Evolutionary conservation across 2,113 vertebrate species (phyloP), one percentile per base, ranked within the genome.

Genomic region (Rhea americana): DNA sequence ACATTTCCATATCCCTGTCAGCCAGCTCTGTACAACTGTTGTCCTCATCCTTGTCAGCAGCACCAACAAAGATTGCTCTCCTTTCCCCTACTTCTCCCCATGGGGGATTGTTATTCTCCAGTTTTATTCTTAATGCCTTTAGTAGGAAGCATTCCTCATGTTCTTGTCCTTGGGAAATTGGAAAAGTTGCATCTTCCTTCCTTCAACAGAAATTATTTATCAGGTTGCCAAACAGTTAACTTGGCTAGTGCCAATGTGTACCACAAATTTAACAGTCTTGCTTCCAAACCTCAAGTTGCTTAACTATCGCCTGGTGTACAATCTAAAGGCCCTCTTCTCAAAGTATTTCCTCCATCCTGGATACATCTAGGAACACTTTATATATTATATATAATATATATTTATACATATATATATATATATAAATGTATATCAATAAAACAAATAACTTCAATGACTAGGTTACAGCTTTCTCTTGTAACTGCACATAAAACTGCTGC

Each of bases 1-100:
- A 96, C 95, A 96, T 96, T 97, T 96, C 96, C 97, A 97, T 97
- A 96, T 96, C 96, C 95, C 85, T 97, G 96, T 94, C 96, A 97
- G 95, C 95, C 96, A 95, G 95, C 95, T 95, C 95, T 95, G 89
- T 93, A 95, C 94, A 96, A 97, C 96, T 96, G 96, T 96, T 97
- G 96, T 95, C 96, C 95, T 97, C 87, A 92, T 96, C 95, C 95
- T 96, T 95, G 95, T 97, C 96, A 97, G 95, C 89, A 97, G 91
- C 93, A 94, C 89, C 94, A 96, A 94, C 93, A 96, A 86, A 93
- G 87, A 95, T 97, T 96, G 94, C 85, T 93, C 76, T 93, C 76
- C 72, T 90, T 70, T 95, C 66, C 88, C 73, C 26, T 43, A 2
- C 82, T 94, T 72, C 35, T 94, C 81, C 85, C 81, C 0, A 32